A percentile compares a stretch with the other conserved stretches of the same genome.
phyloP scores from a whole-genome alignment of 1,140 invertebrate species.

The Papilio aristodemus region DNA sequence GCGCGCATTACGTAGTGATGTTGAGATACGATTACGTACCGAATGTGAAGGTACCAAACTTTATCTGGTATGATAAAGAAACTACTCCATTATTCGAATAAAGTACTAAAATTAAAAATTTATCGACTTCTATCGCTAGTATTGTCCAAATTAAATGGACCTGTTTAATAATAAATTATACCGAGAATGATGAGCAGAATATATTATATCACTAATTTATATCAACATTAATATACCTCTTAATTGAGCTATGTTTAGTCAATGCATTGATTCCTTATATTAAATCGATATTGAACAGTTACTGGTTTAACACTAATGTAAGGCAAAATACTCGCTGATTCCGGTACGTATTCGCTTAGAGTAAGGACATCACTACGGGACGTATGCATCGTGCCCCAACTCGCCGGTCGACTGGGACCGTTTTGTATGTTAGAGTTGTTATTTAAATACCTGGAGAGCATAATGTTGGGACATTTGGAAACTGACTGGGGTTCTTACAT shows the following conservation, averaged over 20 bases:
- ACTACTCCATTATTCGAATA: no score
- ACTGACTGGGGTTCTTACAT: conserved; percentile 25
- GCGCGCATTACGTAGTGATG: conserved; percentile 30
- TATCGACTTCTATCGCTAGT: no score
- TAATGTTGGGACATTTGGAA: conserved; percentile 34
- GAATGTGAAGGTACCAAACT: not conserved
- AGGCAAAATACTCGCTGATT: conserved; percentile 21
- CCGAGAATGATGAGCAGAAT: no score
- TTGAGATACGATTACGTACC: not conserved
- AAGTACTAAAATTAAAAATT: no score
- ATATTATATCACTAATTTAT: no score
- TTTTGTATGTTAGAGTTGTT: conserved; percentile 31
- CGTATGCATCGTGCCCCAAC: conserved; percentile 20
- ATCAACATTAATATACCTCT: no score
- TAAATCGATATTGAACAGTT: no score
- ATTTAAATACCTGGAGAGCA: conserved; percentile 33
- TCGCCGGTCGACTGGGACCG: conserved; percentile 30
- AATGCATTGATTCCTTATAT: no score
- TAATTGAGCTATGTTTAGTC: no score
- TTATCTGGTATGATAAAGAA: not conserved
- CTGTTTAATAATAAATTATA: no score
- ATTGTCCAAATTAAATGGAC: no score
- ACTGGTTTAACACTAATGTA: no score
- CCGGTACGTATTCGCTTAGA: conserved; percentile 19
- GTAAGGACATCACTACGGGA: conserved; percentile 13